A percentile compares a stretch with the other conserved stretches of the same genome.
phyloP scores from a whole-genome alignment of 2,888 invertebrate species.

The Lymantria monacha region DNA sequence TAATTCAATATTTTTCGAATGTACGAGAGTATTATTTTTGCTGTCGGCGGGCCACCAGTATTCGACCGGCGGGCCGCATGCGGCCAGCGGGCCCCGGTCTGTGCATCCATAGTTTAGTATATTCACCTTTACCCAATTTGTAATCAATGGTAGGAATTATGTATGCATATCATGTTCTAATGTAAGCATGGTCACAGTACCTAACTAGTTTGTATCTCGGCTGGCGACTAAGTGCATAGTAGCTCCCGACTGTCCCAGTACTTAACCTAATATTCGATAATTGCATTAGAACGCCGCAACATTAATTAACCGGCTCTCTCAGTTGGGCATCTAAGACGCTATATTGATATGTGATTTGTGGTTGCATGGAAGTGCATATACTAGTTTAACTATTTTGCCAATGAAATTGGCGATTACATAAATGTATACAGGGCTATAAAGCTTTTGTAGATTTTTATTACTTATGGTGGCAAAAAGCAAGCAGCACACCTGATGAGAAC shows the following conservation, averaged over 20 bases:
- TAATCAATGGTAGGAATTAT: slow-evolving; percentile 1
- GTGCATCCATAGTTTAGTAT: too few species aligned
- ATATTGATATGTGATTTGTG: slow-evolving; percentile 62
- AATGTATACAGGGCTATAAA: too few species aligned
- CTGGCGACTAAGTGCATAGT: slow-evolving; percentile 62
- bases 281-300: slow-evolving; percentile 68
- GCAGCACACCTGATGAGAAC: too few species aligned
- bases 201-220: slow-evolving; percentile 72
- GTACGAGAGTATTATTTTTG: too few species aligned
- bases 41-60: too few species aligned
- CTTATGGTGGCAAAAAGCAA: too few species aligned
- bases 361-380: slow-evolving; percentile 15
- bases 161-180: slow-evolving; percentile 27
- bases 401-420: too few species aligned
- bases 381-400: background rate
- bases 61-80: too few species aligned
- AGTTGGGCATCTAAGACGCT: slow-evolving; percentile 63
- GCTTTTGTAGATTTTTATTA: too few species aligned
- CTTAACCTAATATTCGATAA: slow-evolving; percentile 79
- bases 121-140: too few species aligned
- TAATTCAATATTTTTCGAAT: too few species aligned
- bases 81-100: too few species aligned
- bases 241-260: slow-evolving; percentile 59
- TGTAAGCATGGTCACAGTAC: slow-evolving; percentile 23
- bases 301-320: slow-evolving; percentile 69